Evolutionary conservation across 2,113 vertebrate species (phyloP).

Genomic region (Mesocricetus auratus): DNA sequence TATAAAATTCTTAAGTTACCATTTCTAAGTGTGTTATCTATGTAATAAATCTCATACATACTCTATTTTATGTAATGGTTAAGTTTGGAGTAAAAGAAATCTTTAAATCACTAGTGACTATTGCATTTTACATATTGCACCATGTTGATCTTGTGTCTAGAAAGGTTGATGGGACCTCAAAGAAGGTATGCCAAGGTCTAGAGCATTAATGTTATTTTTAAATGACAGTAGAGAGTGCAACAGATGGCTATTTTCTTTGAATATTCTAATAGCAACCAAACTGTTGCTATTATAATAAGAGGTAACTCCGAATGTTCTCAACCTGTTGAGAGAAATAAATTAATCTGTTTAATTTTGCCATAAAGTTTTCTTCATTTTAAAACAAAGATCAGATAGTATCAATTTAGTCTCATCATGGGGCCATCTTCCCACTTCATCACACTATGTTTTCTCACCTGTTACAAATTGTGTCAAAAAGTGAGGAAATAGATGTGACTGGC

Average conservation of each 20-base stretch:
- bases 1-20: background rate
- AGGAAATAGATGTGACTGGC: background rate
- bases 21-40: background rate
- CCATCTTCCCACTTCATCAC: background rate
- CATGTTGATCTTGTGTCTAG: constrained; percentile 7
- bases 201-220: constrained; percentile 49
- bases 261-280: constrained; percentile 37
- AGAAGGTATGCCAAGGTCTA: constrained; percentile 20
- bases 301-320: constrained; percentile 46
- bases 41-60: background rate
- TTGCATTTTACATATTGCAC: background rate
- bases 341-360: background rate
- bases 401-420: background rate
- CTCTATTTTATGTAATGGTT: constrained; percentile 23
- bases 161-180: background rate
- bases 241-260: constrained; percentile 45
- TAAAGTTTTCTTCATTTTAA: background rate
- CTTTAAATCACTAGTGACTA: background rate
- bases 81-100: background rate
- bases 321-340: constrained; percentile 15
- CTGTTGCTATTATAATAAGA: constrained; percentile 61
- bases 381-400: background rate
- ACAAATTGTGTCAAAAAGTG: background rate
- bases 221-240: constrained; percentile 15
- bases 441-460: background rate